Conservation (phyloP, 2,888 invertebrate genomes). For the Drosophila birchii region DNA sequence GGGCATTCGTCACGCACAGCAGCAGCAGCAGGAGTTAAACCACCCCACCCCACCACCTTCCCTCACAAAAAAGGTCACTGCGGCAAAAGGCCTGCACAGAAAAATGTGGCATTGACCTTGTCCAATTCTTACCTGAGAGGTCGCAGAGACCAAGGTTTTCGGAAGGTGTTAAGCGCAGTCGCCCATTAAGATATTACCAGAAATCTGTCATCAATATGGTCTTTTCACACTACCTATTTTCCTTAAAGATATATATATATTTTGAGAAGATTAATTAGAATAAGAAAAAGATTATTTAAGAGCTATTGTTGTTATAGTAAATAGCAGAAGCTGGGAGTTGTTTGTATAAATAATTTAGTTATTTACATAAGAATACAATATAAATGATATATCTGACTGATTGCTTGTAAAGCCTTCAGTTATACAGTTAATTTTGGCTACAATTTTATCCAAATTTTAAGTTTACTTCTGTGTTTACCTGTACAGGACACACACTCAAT, state of each 20-base stretch:
- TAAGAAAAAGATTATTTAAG: not conserved
- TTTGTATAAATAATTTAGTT: not conserved
- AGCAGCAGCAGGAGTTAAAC: slow-evolving; percentile 14
- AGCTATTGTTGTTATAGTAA: not conserved
- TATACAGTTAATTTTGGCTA: not conserved
- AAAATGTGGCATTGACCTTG: slow-evolving; percentile 44
- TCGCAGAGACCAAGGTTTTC: slow-evolving; percentile 3
- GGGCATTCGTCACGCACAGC: slow-evolving; percentile 53
- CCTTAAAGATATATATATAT: not conserved
- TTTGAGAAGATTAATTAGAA: slow-evolving; percentile 3
- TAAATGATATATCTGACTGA: not conserved
- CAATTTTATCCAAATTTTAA: no score
- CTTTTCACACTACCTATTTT: not conserved
- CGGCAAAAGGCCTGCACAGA: slow-evolving; percentile 5
- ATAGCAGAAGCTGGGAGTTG: not conserved
- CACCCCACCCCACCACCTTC: not conserved
- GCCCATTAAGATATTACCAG: slow-evolving; percentile 16
- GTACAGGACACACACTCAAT: slow-evolving; percentile 8
- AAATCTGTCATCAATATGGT: slow-evolving; percentile 13
- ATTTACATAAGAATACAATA: not conserved
- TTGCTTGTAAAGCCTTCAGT: not conserved
- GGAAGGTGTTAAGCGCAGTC: slow-evolving; percentile 29
- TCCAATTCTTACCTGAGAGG: slow-evolving; percentile 31
- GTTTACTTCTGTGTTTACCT: not conserved
- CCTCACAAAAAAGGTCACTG: slow-evolving; percentile 30